Conservation (phyloP, 2,113 vertebrate species). For the Oryzias curvinotus region DNA sequence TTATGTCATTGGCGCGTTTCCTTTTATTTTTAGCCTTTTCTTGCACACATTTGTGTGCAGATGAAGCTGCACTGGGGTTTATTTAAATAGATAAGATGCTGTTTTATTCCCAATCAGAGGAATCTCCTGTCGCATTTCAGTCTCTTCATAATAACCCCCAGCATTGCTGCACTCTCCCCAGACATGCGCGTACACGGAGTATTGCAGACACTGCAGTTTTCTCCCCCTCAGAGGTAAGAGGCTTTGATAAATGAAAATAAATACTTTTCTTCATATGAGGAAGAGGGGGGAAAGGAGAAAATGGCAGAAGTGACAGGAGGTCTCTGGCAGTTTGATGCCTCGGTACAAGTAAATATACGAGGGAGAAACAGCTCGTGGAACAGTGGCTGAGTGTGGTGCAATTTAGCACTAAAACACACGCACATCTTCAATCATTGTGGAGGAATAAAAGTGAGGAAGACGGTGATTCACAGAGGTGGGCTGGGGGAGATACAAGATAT, state of each 20-base stretch:
- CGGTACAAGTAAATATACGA: constrained; percentile 47
- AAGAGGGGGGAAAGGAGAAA: constrained; percentile 41
- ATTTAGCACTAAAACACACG: constrained; percentile 37
- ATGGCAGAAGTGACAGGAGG: constrained; percentile 52
- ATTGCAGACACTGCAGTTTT: constrained; percentile 71
- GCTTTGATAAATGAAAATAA: constrained; percentile 81
- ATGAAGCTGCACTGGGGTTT: constrained; percentile 60
- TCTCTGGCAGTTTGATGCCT: constrained; percentile 61
- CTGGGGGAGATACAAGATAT: constrained; percentile 17
- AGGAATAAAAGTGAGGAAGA: constrained; percentile 26
- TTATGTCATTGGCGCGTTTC: constrained; percentile 16
- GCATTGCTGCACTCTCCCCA: constrained; percentile 59
- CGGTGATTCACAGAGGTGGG: constrained; percentile 24
- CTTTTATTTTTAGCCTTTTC: constrained; percentile 46
- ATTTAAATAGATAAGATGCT: constrained; percentile 77
- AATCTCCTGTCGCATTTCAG: constrained; percentile 71
- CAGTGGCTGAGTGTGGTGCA: constrained; percentile 20
- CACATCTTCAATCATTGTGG: constrained; percentile 20
- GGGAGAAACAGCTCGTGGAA: constrained; percentile 22
- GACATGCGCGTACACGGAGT: constrained; percentile 43
- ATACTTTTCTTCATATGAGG: constrained; percentile 72
- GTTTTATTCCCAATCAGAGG: constrained; percentile 75
- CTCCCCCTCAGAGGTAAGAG: constrained; percentile 64
- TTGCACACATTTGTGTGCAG: constrained; percentile 21
- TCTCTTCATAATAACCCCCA: constrained; percentile 77